phyloP scores from a whole-genome alignment of 1,140 invertebrate genomes.

The Aricia agestis region DNA sequence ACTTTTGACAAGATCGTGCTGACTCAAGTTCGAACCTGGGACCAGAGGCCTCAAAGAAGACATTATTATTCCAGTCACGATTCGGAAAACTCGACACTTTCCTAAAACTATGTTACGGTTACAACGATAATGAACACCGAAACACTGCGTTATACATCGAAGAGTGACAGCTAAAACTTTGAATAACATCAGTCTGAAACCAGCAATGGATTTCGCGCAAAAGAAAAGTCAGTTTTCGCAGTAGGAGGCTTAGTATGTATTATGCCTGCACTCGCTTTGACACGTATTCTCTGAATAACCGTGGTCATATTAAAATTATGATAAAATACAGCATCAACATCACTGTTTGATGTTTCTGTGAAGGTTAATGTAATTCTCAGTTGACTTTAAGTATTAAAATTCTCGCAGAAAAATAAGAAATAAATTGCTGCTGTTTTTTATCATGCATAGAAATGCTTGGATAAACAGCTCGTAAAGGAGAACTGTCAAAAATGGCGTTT shows the following conservation, averaged over 20 bases:
- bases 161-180: neutral
- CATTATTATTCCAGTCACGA: neutral
- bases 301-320: neutral
- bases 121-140: neutral
- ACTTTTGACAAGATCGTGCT: neutral
- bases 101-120: neutral
- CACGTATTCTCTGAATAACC: constrained; percentile 6
- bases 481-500: no score
- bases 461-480: no score
- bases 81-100: neutral
- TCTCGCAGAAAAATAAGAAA: no score
- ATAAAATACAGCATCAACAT: neutral
- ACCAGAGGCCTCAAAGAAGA: neutral
- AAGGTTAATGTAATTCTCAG: no score
- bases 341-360: neutral
- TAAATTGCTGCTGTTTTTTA: no score
- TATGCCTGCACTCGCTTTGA: constrained; percentile 10
- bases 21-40: neutral
- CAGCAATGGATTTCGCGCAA: neutral
- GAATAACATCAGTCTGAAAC: neutral
- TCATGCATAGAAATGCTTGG: no score
- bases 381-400: no score
- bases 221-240: neutral
- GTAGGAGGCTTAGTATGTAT: neutral
- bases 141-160: neutral